phyloP scores from a whole-genome alignment of 2,797 vertebrate genomes.

The Melanotaenia parkinsoni region DNA sequence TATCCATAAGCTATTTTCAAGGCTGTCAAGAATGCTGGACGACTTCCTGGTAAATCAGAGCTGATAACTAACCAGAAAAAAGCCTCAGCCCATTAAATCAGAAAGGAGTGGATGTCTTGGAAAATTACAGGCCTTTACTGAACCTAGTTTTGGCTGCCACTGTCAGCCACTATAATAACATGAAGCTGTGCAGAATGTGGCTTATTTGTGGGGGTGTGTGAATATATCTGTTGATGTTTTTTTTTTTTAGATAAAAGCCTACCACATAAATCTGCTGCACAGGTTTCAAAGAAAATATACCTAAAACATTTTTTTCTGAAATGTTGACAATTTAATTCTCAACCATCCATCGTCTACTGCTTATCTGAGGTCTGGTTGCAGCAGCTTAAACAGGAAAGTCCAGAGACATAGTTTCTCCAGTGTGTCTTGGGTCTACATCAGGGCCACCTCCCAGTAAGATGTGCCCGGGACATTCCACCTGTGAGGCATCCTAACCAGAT shows the following conservation, averaged over 20 bases:
- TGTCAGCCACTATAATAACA: conserved; percentile 51
- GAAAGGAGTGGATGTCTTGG: conserved; percentile 60
- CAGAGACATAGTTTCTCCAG: not conserved
- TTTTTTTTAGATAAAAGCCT: conserved; percentile 4
- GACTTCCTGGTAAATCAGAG: conserved; percentile 69
- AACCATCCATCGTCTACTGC: not conserved
- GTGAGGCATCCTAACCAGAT: not conserved
- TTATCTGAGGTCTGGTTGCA: not conserved
- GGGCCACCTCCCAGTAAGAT: not conserved
- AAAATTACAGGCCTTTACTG: conserved; percentile 71
- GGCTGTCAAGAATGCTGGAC: conserved; percentile 64
- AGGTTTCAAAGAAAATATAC: not conserved
- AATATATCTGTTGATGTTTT: not conserved
- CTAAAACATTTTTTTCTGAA: conserved; percentile 5
- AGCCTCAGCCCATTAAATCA: conserved; percentile 61
- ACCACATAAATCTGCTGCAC: not conserved
- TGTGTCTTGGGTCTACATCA: not conserved
- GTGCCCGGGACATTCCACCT: not conserved
- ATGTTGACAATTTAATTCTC: not conserved
- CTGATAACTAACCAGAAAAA: conserved; percentile 58
- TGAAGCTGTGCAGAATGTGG: conserved; percentile 25
- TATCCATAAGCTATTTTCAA: conserved; percentile 68
- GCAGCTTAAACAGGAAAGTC: not conserved
- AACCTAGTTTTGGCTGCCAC: conserved; percentile 44
- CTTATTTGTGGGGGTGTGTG: conserved; percentile 8